A percentile compares a stretch with the other conserved stretches of the same genome.
phyloP scores from a whole-genome alignment of 1,140 invertebrate genomes.

The Trachelipus rathkii region DNA sequence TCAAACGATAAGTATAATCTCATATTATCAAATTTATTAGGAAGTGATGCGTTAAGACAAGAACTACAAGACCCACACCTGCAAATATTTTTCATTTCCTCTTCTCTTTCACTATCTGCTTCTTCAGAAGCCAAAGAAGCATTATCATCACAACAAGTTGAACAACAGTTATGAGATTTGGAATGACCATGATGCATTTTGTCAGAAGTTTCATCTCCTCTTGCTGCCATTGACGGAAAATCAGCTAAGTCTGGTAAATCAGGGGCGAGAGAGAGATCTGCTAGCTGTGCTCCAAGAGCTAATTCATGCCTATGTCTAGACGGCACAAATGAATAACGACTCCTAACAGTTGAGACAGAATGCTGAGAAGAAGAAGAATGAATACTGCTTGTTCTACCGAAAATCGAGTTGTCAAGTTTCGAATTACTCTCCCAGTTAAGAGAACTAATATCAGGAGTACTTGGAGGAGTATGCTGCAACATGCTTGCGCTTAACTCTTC shows the following conservation, averaged over 20 bases:
- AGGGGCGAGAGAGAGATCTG: constrained; percentile 33
- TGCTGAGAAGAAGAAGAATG: constrained; percentile 47
- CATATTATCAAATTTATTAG: constrained; percentile 19
- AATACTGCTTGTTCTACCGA: constrained; percentile 41
- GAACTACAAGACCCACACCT: constrained; percentile 40
- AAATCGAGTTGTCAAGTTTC: constrained; percentile 19
- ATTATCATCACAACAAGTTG: constrained; percentile 44
- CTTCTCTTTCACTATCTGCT: constrained; percentile 32
- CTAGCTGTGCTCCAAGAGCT: constrained; percentile 39
- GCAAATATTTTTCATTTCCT: constrained; percentile 25
- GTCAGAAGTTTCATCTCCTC: constrained; percentile 30
- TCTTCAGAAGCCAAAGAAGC: constrained; percentile 31
- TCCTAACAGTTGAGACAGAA: constrained; percentile 46
- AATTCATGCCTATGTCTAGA: constrained; percentile 35
- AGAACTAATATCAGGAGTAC: constrained; percentile 25
- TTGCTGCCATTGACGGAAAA: constrained; percentile 41
- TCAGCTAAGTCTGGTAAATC: constrained; percentile 43
- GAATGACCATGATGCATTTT: constrained; percentile 33
- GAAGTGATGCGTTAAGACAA: constrained; percentile 30
- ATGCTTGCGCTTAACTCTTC: constrained; percentile 19
- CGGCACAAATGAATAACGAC: constrained; percentile 41
- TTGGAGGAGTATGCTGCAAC: constrained; percentile 23
- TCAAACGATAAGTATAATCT: constrained; percentile 28
- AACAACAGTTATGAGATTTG: constrained; percentile 42
- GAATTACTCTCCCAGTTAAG: constrained; percentile 14